phyloP scores from a whole-genome alignment of 2,888 invertebrate species.

The Fragum whitleyi region DNA sequence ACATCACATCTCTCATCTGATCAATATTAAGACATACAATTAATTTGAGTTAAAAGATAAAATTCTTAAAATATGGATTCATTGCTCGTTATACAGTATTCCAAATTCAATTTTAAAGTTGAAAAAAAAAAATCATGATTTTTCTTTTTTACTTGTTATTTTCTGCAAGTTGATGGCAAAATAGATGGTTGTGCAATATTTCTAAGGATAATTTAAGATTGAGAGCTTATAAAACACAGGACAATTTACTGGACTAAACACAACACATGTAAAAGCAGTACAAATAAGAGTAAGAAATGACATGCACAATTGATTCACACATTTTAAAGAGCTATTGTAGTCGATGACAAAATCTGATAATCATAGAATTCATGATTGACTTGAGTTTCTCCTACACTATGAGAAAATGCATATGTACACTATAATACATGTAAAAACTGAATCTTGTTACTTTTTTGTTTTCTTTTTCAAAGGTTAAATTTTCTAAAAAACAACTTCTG shows the following conservation, averaged over 20 bases:
- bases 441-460: slow-evolving; percentile 14
- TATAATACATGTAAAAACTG: not conserved
- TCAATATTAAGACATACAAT: not conserved
- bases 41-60: not conserved
- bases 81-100: not conserved
- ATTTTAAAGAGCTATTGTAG: not conserved
- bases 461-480: slow-evolving; percentile 1
- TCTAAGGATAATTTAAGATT: not conserved
- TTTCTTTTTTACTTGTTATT: not conserved
- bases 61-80: not conserved
- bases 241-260: not conserved
- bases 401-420: slow-evolving; percentile 15
- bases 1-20: slow-evolving; percentile 19
- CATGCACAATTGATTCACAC: slow-evolving; percentile 19
- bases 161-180: not conserved
- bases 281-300: slow-evolving; percentile 12
- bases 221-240: not conserved
- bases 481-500: not conserved
- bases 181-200: slow-evolving; percentile 10
- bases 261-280: not conserved
- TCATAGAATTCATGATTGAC: slow-evolving; percentile 17
- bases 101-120: no score
- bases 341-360: not conserved
- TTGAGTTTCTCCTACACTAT: not conserved
- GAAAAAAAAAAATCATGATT: slow-evolving; percentile 11